Percentiles rank a stretch among this genome's conserved stretches.
Evolutionary conservation across 2,797 vertebrate species (phyloP).

Genomic region (Tarsius wallacei): DNA sequence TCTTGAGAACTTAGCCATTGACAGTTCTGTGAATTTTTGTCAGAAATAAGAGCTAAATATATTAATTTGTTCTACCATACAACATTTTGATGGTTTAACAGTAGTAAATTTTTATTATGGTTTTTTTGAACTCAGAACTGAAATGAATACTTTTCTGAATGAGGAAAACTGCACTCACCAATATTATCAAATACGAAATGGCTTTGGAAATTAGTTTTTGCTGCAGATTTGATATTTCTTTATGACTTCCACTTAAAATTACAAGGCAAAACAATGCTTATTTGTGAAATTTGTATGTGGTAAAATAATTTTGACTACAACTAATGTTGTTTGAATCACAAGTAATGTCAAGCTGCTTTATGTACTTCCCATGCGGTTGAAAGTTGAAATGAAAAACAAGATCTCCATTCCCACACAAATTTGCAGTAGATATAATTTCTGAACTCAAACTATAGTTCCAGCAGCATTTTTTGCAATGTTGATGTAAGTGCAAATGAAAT

Average conservation of each 20-base stretch:
- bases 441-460: slow-evolving; percentile 1
- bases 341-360: slow-evolving; percentile 39
- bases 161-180: slow-evolving; percentile 44
- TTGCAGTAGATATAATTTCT: slow-evolving; percentile 10
- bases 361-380: neutral
- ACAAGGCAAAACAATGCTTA: slow-evolving; percentile 48
- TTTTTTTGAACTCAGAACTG: slow-evolving; percentile 47
- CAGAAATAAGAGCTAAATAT: slow-evolving; percentile 53
- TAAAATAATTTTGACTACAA: slow-evolving; percentile 44
- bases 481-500: slow-evolving; percentile 56
- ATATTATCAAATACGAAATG: slow-evolving; percentile 49
- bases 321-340: slow-evolving; percentile 28
- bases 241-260: slow-evolving; percentile 48
- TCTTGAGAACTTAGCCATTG: slow-evolving; percentile 20
- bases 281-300: slow-evolving; percentile 35
- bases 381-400: slow-evolving; percentile 1
- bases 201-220: slow-evolving; percentile 72
- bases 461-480: neutral
- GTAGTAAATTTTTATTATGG: slow-evolving; percentile 49
- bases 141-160: slow-evolving; percentile 56
- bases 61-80: slow-evolving; percentile 3
- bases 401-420: slow-evolving; percentile 7
- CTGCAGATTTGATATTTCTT: slow-evolving; percentile 53
- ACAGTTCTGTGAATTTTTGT: slow-evolving; percentile 62
- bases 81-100: slow-evolving; percentile 37